A percentile compares a stretch with the other conserved stretches of the same genome.
These are phyloP conservation scores for Autographa pulchrina DNA, from an alignment of 2,888 invertebrate genomes.

Conservation along the genomic window DNA sequence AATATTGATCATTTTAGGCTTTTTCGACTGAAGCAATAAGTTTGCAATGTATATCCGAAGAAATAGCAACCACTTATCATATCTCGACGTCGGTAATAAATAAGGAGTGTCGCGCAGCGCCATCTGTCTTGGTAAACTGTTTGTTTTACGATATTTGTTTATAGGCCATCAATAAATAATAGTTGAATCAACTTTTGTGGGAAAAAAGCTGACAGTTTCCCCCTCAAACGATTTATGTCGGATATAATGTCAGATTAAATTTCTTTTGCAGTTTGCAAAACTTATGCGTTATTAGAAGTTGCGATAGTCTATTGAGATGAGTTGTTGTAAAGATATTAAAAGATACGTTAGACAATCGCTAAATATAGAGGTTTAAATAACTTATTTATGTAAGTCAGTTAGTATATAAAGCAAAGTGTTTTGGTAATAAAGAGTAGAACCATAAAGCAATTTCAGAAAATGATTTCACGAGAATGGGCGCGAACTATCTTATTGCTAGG, in stretches of 20 bases:
- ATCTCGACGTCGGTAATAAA: slow-evolving; percentile 60
- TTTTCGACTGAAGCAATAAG: neutral
- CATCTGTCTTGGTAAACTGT: slow-evolving; percentile 65
- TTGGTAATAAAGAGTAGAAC: too few species aligned
- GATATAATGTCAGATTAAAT: slow-evolving; percentile 6
- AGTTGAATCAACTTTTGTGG: slow-evolving; percentile 32
- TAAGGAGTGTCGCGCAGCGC: slow-evolving; percentile 59
- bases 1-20: neutral
- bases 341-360: too few species aligned
- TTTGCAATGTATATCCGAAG: slow-evolving; percentile 58
- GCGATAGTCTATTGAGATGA: too few species aligned
- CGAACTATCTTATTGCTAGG: too few species aligned
- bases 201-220: slow-evolving; percentile 26
- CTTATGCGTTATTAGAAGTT: neutral
- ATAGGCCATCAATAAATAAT: slow-evolving; percentile 61
- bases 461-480: too few species aligned
- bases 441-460: too few species aligned
- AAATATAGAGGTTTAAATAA: too few species aligned
- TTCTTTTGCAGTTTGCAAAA: slow-evolving; percentile 8
- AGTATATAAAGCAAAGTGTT: too few species aligned
- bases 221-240: slow-evolving; percentile 1
- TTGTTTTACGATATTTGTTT: slow-evolving; percentile 66
- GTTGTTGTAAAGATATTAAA: too few species aligned
- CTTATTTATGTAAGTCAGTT: too few species aligned
- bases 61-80: slow-evolving; percentile 70